Evolutionary conservation across 1,140 invertebrate genomes (phyloP).

Genomic region (Tetramorium alpestre): DNA sequence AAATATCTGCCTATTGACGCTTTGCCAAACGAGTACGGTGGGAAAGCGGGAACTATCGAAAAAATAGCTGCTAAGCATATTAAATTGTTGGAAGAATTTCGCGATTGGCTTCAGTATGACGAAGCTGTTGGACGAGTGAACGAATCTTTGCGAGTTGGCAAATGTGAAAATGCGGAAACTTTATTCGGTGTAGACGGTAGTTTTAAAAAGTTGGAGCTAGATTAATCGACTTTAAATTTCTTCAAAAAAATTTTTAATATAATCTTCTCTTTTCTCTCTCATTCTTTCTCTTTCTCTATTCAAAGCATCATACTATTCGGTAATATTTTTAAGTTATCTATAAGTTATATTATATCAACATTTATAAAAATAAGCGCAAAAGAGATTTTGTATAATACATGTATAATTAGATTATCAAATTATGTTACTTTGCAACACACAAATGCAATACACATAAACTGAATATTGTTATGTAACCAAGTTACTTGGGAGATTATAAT

Average conservation of each 20-base stretch:
- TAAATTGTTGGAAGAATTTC: conserved; percentile 83
- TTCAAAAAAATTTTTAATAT: too few relatives aligned
- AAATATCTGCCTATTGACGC: conserved; percentile 82
- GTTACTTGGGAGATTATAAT: neutral
- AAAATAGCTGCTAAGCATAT: conserved; percentile 73
- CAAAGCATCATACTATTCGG: too few relatives aligned
- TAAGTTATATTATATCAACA: neutral
- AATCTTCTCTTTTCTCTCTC: neutral
- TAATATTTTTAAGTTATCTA: too few relatives aligned
- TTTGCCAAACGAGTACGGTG: conserved; percentile 87
- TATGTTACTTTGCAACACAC: neutral
- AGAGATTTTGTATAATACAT: neutral
- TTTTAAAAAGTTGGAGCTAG: conserved; percentile 90
- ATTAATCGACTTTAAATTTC: conserved; percentile 80
- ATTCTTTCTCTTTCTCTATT: too few relatives aligned
- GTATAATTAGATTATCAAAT: neutral
- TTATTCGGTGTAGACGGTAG: conserved; percentile 89
- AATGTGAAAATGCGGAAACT: conserved; percentile 87
- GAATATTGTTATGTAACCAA: neutral
- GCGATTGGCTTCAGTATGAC: conserved; percentile 86
- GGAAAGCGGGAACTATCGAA: conserved; percentile 79
- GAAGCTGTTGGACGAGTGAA: conserved; percentile 86
- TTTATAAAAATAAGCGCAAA: too few relatives aligned
- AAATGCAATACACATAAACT: neutral
- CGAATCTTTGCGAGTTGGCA: conserved; percentile 88